phyloP scores from a whole-genome alignment of 2,113 vertebrate species.

The Embiotoca jacksoni region DNA sequence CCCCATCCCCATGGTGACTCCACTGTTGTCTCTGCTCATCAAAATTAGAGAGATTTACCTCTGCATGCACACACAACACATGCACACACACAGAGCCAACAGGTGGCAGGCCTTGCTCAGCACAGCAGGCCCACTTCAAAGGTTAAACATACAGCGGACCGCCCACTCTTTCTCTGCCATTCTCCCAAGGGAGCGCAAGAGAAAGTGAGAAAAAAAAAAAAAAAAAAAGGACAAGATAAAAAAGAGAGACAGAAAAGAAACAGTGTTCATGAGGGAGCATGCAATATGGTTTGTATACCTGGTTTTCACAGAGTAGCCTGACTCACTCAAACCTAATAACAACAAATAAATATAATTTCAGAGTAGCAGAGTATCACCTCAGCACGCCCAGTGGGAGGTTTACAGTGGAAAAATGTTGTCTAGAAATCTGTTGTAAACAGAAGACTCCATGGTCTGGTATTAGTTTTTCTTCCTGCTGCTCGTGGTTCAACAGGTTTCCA shows the following conservation, averaged over 20 bases:
- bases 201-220: conserved; percentile 34
- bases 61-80: conserved; percentile 66
- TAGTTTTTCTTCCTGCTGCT: conserved; percentile 30
- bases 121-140: conserved; percentile 80
- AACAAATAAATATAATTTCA: background rate
- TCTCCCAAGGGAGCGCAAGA: conserved; percentile 62
- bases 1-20: conserved; percentile 78
- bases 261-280: conserved; percentile 19
- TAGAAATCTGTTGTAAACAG: conserved; percentile 44
- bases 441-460: conserved; percentile 11
- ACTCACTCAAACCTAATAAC: conserved; percentile 8
- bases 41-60: conserved; percentile 85
- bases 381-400: background rate
- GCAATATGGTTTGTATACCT: conserved; percentile 21
- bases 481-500: conserved; percentile 26
- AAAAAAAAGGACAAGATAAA: conserved; percentile 64
- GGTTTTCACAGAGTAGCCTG: conserved; percentile 15
- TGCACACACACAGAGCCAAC: conserved; percentile 73
- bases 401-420: conserved; percentile 14
- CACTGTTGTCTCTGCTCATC: conserved; percentile 81
- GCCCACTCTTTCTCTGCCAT: conserved; percentile 63
- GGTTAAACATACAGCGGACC: conserved; percentile 79
- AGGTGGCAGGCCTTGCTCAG: conserved; percentile 84
- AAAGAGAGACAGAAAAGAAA: conserved; percentile 40
- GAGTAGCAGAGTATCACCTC: conserved; percentile 1